Conservation (phyloP, 30 jellyfish, hydroid and myxozoan genomes). For the Turritopsis rubra region DNA sequence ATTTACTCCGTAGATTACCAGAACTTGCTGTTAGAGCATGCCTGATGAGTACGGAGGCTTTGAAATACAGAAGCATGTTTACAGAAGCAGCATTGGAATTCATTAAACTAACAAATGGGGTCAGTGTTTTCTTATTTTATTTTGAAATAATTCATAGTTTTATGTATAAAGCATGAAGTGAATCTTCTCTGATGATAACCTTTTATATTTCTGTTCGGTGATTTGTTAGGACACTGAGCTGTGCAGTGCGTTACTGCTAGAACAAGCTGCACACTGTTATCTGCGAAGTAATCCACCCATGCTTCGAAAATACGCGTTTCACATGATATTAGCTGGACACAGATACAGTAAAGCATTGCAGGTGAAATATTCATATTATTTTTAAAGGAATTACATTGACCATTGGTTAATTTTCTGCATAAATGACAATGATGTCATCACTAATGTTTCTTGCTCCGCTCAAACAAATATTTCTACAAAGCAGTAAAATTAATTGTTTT, state of each 20-base stretch:
- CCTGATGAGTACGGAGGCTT: conserved; percentile 76
- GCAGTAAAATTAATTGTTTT: no score
- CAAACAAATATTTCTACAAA: no score
- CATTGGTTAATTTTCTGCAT: no score
- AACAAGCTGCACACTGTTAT: conserved; percentile 95
- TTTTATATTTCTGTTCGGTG: no score
- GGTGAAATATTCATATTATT: conserved; percentile 41
- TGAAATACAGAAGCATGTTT: conserved; percentile 48
- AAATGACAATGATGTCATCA: no score
- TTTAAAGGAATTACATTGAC: no score
- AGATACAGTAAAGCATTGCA: conserved; percentile 85
- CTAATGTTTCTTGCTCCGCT: no score
- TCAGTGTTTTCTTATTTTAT: neutral
- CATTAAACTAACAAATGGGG: conserved; percentile 87
- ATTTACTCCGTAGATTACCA: conserved; percentile 47
- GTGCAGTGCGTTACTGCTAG: conserved; percentile 81
- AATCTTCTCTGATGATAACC: no score
- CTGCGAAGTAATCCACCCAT: conserved; percentile 73
- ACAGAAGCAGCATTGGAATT: conserved; percentile 88
- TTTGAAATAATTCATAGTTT: neutral
- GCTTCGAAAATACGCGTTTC: conserved; percentile 81
- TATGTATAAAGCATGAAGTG: neutral
- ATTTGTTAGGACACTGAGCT: conserved; percentile 86
- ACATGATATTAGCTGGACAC: conserved; percentile 94
- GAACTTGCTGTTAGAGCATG: conserved; percentile 88